Evolutionary conservation across 2,113 vertebrate genomes (phyloP).

Genomic region (Empidonax alnorum): DNA sequence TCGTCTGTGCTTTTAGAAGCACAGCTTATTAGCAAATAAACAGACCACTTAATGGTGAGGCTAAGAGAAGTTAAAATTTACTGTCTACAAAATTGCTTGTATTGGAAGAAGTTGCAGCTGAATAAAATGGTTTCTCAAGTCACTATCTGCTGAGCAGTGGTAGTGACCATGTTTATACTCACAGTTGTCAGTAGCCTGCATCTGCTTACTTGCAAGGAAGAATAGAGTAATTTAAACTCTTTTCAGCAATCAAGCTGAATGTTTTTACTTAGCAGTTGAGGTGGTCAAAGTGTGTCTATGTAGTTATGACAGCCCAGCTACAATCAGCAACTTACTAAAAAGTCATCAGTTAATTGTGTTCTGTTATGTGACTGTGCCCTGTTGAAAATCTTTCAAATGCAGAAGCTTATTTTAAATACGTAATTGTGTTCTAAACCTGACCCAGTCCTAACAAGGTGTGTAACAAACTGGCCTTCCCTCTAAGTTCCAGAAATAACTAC

Average conservation of each 20-base stretch:
- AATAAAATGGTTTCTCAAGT: neutral
- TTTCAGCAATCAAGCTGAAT: neutral
- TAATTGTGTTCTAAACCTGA: neutral
- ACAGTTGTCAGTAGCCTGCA: neutral
- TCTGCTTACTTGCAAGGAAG: neutral
- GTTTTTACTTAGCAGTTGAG: neutral
- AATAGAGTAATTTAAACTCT: neutral
- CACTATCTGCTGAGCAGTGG: neutral
- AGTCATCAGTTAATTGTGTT: neutral
- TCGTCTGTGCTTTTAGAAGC: too few species aligned
- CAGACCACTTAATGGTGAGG: too few species aligned
- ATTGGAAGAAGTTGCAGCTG: neutral
- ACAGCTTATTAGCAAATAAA: too few species aligned
- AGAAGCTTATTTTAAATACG: neutral
- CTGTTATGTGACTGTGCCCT: neutral
- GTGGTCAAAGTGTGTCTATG: neutral
- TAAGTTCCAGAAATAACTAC: neutral
- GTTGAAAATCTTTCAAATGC: neutral
- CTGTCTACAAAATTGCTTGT: neutral
- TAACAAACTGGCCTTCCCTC: neutral
- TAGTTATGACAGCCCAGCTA: neutral
- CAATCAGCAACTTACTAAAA: neutral
- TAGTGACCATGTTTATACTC: neutral
- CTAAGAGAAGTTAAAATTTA: neutral
- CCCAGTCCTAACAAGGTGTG: neutral